A percentile compares a stretch with the other conserved stretches of the same genome.
These are phyloP conservation scores for Azemiops feae DNA, from an alignment of 2,113 vertebrate species.

Conservation along the genomic window DNA sequence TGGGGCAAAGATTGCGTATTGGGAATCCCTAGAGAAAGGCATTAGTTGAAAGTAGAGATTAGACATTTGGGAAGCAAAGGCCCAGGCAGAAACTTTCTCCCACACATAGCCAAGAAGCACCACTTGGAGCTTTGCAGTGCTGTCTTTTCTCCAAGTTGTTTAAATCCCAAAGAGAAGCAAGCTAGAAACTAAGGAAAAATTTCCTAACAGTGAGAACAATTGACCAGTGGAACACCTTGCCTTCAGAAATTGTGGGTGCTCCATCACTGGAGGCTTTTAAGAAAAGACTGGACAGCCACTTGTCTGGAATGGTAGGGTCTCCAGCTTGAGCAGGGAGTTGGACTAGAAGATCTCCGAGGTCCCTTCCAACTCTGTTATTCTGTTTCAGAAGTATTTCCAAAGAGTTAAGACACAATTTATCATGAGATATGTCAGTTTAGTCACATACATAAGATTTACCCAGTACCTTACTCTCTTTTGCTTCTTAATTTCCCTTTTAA, in stretches of 20 bases:
- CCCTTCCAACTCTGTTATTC: not conserved
- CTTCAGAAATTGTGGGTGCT: not conserved
- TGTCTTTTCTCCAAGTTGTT: not conserved
- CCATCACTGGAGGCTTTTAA: not conserved
- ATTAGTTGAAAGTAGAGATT: not conserved
- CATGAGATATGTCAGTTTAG: not conserved
- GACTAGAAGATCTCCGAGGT: not conserved
- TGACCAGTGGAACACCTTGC: not conserved
- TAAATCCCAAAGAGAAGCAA: not conserved
- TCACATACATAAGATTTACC: not conserved
- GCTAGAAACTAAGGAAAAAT: not conserved
- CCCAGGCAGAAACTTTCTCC: not conserved
- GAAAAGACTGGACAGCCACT: not conserved
- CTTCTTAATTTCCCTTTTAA: not conserved
- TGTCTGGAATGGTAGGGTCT: not conserved
- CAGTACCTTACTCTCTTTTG: not conserved
- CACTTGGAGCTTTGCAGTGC: not conserved
- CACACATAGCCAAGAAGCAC: no score
- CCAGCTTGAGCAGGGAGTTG: not conserved
- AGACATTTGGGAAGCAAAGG: not conserved
- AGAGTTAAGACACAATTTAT: not conserved
- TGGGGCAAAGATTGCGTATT: not conserved
- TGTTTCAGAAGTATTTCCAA: not conserved
- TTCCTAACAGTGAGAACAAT: not conserved
- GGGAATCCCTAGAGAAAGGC: not conserved